Evolutionary conservation across 2,888 invertebrate species (phyloP).

Genomic region (Chironomus tentans): DNA sequence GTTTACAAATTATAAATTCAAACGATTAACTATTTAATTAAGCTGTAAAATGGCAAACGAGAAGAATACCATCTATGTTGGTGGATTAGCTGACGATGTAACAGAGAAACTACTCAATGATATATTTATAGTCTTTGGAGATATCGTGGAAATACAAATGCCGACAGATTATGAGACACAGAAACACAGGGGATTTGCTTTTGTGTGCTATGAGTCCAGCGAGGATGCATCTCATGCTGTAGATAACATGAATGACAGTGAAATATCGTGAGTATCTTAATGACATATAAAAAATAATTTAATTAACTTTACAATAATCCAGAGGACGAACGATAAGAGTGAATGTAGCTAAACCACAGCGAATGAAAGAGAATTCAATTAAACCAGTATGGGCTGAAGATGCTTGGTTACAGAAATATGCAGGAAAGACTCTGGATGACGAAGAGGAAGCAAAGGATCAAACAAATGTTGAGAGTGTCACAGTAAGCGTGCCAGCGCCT

Average conservation of each 20-base stretch:
- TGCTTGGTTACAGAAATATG: slow-evolving; percentile 95
- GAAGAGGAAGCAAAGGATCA: slow-evolving; percentile 37
- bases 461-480: slow-evolving; percentile 29
- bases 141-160: slow-evolving; percentile 95
- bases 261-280: slow-evolving; percentile 4
- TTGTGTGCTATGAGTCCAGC: slow-evolving; percentile 93
- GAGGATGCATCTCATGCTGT: slow-evolving; percentile 99
- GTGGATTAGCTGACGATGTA: slow-evolving; percentile 88
- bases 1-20: no score
- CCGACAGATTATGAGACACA: slow-evolving; percentile 96
- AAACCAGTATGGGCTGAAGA: slow-evolving; percentile 98
- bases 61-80: slow-evolving; percentile 76
- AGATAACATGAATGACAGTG: slow-evolving; percentile 82
- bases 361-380: slow-evolving; percentile 90
- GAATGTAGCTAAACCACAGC: slow-evolving; percentile 94
- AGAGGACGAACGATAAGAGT: slow-evolving; percentile 94
- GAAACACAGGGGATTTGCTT: slow-evolving; percentile 94
- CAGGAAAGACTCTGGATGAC: slow-evolving; percentile 71
- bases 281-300: no score
- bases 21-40: not conserved
- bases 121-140: slow-evolving; percentile 97
- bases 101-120: slow-evolving; percentile 91
- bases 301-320: no score
- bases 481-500: slow-evolving; percentile 36
- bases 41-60: slow-evolving; percentile 48